Conservation (phyloP, 2,113 vertebrate genomes). For the Camelus dromedarius region DNA sequence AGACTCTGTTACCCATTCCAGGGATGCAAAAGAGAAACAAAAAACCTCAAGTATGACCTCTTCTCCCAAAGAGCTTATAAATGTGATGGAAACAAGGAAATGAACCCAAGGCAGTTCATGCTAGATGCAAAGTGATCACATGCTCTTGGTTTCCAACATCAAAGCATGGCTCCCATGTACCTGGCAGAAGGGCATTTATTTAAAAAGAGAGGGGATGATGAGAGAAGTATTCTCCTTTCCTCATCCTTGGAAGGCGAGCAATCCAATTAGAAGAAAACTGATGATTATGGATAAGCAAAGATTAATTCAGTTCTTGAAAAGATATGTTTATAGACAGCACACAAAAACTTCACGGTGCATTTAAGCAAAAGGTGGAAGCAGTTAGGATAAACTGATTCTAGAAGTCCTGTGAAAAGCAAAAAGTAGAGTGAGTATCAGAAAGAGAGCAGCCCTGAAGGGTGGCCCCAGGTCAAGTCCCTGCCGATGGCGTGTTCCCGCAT, state of each 20-base stretch:
- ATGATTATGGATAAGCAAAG: background rate
- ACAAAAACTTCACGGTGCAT: background rate
- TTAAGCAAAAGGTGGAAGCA: background rate
- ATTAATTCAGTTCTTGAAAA: background rate
- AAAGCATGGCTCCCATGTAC: background rate
- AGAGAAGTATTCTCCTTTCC: background rate
- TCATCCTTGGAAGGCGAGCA: background rate
- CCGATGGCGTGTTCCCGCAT: background rate
- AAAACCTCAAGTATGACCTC: background rate
- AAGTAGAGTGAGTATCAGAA: background rate
- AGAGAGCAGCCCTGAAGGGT: background rate
- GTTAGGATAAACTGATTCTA: background rate
- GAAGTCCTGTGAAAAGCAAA: background rate
- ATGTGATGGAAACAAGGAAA: background rate
- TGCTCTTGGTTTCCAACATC: background rate
- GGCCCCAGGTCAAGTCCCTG: background rate
- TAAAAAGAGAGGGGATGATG: background rate
- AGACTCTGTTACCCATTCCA: background rate
- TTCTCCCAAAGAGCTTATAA: background rate
- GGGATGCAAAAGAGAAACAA: background rate
- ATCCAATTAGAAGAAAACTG: background rate
- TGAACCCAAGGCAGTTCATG: background rate
- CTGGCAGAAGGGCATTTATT: background rate
- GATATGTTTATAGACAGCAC: background rate
- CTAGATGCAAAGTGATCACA: background rate